Conservation (phyloP, 1,140 invertebrate species). For the Globodera rostochiensis region DNA sequence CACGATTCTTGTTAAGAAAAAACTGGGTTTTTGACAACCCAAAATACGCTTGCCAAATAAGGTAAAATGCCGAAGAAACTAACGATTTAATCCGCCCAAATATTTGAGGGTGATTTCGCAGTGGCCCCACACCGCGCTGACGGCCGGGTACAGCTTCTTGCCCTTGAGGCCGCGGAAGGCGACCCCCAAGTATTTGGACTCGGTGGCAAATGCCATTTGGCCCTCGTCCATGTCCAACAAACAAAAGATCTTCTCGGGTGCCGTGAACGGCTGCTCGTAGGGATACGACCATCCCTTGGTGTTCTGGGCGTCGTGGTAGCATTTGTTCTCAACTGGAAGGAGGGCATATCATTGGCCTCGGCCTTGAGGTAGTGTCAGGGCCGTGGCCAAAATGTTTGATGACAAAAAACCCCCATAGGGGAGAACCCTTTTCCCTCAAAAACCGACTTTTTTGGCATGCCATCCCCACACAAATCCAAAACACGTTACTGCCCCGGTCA, state of each 20-base stretch:
- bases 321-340: constrained; percentile 45
- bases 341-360: not conserved
- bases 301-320: constrained; percentile 45
- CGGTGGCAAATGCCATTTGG: constrained; percentile 93
- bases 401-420: too few species aligned
- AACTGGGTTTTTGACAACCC: too few species aligned
- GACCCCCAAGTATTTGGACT: constrained; percentile 94
- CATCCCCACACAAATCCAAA: not conserved
- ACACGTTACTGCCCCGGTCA: not conserved
- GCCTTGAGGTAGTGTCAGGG: not conserved
- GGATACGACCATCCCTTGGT: constrained; percentile 44
- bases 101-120: constrained; percentile 99
- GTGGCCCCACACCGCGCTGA: constrained; percentile 98
- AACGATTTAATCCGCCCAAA: constrained; percentile 95
- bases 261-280: constrained; percentile 28
- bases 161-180: constrained; percentile 94
- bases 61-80: constrained; percentile 25
- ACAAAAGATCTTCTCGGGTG: constrained; percentile 74
- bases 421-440: too few species aligned
- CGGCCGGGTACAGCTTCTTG: constrained; percentile 94
- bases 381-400: too few species aligned
- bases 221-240: constrained; percentile 99
- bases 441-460: not conserved
- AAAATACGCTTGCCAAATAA: not conserved
- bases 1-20: too few species aligned